These are phyloP conservation scores for Crotalus helleri DNA, from an alignment of 2,113 vertebrate genomes.

Conservation along the genomic window DNA sequence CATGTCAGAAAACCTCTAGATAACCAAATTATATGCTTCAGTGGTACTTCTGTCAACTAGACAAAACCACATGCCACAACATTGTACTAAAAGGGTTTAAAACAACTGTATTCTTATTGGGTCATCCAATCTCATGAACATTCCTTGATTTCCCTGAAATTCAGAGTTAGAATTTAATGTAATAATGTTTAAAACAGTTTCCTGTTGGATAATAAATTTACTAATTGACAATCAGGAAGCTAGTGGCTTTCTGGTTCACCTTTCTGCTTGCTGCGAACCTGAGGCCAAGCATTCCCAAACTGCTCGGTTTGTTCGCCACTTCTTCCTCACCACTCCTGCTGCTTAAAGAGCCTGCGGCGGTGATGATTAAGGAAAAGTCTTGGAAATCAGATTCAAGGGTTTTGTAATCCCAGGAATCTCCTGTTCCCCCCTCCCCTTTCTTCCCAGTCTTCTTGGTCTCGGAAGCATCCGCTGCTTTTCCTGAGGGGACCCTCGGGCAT, in stretches of 20 bases:
- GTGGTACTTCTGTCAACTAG: neutral
- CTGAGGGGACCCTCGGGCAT: conserved; percentile 55
- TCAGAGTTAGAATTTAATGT: neutral
- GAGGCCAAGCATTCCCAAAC: conserved; percentile 33
- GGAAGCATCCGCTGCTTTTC: conserved; percentile 46
- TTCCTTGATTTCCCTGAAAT: neutral
- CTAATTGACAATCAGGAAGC: neutral
- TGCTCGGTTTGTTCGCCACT: conserved; percentile 23
- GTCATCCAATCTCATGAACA: neutral
- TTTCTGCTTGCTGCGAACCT: conserved; percentile 34
- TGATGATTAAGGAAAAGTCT: conserved; percentile 37
- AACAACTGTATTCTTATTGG: neutral
- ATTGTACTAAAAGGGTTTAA: neutral
- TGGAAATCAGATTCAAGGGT: conserved; percentile 30
- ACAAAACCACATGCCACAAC: neutral
- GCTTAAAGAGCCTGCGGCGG: conserved; percentile 48
- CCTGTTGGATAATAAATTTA: neutral
- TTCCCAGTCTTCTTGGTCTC: neutral
- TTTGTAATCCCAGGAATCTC: conserved; percentile 41
- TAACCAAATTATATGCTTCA: neutral
- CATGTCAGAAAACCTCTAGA: conserved; percentile 3
- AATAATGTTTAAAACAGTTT: neutral
- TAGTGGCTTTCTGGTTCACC: conserved; percentile 20
- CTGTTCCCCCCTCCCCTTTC: neutral
- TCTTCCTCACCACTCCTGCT: neutral